phyloP scores from a whole-genome alignment of 2,113 vertebrate species.

The Sebastes fasciatus region DNA sequence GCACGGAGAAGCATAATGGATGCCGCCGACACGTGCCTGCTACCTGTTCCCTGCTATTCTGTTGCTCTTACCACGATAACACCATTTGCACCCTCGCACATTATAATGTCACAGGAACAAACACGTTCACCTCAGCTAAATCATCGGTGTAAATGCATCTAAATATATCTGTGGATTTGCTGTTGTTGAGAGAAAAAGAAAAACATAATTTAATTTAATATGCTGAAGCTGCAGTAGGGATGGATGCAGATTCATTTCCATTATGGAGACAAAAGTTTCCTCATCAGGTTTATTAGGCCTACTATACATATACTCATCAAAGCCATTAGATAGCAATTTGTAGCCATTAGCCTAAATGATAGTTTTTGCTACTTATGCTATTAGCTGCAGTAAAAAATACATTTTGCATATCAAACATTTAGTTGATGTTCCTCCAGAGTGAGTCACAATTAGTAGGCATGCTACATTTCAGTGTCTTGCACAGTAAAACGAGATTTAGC shows the following conservation, averaged over 20 bases:
- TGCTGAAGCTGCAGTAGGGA: conserved; percentile 23
- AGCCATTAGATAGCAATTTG: conserved; percentile 68
- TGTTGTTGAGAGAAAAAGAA: background rate
- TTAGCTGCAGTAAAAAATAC: conserved; percentile 54
- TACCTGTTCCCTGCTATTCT: conserved; percentile 32
- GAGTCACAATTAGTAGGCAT: conserved; percentile 30
- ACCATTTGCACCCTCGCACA: conserved; percentile 43
- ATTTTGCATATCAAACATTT: conserved; percentile 57
- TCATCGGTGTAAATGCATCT: conserved; percentile 8
- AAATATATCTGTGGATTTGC: conserved; percentile 18
- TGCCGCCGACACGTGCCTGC: conserved; percentile 31
- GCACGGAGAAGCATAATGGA: conserved; percentile 54
- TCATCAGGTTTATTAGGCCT: conserved; percentile 45
- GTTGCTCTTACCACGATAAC: conserved; percentile 27
- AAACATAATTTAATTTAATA: background rate
- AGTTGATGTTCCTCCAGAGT: conserved; percentile 52
- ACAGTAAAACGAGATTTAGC: conserved; percentile 42
- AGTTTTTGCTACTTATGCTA: conserved; percentile 57
- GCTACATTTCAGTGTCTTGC: conserved; percentile 22
- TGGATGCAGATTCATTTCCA: conserved; percentile 25
- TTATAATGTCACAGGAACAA: conserved; percentile 17
- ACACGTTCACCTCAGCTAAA: conserved; percentile 4
- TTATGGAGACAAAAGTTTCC: conserved; percentile 43
- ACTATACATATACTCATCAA: conserved; percentile 56
- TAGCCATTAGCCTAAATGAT: conserved; percentile 68